A percentile compares a stretch with the other conserved stretches of the same genome.
Conservation (phyloP, 2,888 invertebrate species). For the Mactromeris polynyma region DNA sequence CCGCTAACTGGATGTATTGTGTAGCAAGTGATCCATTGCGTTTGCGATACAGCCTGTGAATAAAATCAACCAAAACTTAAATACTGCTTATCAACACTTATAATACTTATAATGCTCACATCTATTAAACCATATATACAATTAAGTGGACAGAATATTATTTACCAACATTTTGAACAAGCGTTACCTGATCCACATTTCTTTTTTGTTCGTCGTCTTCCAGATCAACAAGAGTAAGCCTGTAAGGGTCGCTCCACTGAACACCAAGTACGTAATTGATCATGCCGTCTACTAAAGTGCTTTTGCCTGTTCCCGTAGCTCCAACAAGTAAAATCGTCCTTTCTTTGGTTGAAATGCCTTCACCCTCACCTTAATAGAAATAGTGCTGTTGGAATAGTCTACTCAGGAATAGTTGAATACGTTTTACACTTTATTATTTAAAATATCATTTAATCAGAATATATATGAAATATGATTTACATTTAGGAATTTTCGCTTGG, state of each 20-base stretch:
- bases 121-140: too few relatives aligned
- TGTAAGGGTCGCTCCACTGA: constrained; percentile 52
- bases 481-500: too few relatives aligned
- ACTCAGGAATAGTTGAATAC: neutral
- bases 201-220: constrained; percentile 39
- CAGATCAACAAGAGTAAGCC: constrained; percentile 50
- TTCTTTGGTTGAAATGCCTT: neutral
- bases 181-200: constrained; percentile 43
- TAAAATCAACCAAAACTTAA: neutral
- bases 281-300: constrained; percentile 54
- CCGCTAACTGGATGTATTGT: constrained; percentile 46
- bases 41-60: constrained; percentile 55
- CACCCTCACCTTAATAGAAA: neutral
- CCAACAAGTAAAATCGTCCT: constrained; percentile 55
- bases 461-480: too few relatives aligned
- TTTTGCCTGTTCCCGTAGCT: constrained; percentile 59
- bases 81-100: too few relatives aligned
- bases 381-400: neutral
- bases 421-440: neutral
- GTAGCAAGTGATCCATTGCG: constrained; percentile 66
- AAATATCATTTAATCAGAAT: neutral
- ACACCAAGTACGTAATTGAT: constrained; percentile 51
- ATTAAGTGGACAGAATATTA: too few relatives aligned
- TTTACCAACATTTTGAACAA: too few relatives aligned
- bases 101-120: too few relatives aligned